Evolutionary conservation across 2,113 vertebrate species (phyloP), one percentile per base, ranked within the genome.

Genomic region (Daubentonia madagascariensis): DNA sequence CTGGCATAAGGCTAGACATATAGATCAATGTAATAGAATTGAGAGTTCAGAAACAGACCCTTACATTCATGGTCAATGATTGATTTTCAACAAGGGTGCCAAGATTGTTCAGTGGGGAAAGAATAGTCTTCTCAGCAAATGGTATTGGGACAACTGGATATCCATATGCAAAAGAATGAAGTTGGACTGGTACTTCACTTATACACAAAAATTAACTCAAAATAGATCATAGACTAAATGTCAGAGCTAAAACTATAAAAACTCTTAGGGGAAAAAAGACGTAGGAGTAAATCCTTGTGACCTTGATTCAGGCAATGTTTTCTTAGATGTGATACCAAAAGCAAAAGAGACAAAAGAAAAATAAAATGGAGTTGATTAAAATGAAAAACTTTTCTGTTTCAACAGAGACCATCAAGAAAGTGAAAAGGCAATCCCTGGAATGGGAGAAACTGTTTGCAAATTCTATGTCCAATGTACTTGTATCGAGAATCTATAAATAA

Each of bases 301-400:
- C 45, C n/a, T 85, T 89, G 40, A 32, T 65, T 87, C 48, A 87
- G 32, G 28, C 81, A 84, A 35, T 10, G 5, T 37, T 96, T 89
- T 89, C 59, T 85, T 89, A 85, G 5, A 57, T 70, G 50, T 32
- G 8, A 37, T 6, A 48, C 1, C 61, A 93, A 70, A 86, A 75
- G 8, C 8, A 78, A 8, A 84, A 96, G 32, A 76, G 32, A 68
- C 8, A 45, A 79, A 94, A 32, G 5, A 89, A 61, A 96, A 92
- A 72, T 57, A 78, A 75, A 83, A 48, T 61, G 7, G 4, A 95
- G 91, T 94, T 81, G 12, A 76, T 93, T 52, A 93, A 94, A 89
- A 73, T 87, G 79, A 86, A 87, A 52, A 48, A 50, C 16, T 43
- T 76, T 61, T 35, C 0, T 48, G 11, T 57, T 94, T 87, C 35